These are phyloP conservation scores for Trichogramma evanescens DNA, from an alignment of 2,888 invertebrate species.

Conservation along the genomic window DNA sequence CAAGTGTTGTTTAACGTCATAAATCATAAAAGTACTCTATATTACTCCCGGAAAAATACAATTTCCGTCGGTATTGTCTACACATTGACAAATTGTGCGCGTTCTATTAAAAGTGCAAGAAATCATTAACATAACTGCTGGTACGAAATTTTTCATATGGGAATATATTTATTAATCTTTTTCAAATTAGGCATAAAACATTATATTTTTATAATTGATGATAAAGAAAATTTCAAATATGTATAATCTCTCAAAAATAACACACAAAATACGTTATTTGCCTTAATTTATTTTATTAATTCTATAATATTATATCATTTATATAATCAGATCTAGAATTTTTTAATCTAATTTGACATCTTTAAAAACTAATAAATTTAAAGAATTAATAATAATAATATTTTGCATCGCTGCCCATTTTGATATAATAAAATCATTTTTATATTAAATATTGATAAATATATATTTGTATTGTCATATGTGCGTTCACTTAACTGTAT, in stretches of 20 bases:
- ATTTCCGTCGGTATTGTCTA: too few relatives aligned
- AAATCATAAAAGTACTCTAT: too few relatives aligned
- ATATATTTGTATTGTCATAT: neutral
- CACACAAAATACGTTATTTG: constrained; percentile 18
- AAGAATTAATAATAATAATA: constrained; percentile 27
- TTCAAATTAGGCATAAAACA: too few relatives aligned
- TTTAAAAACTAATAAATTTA: constrained; percentile 9
- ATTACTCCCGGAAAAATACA: too few relatives aligned
- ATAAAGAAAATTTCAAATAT: constrained; percentile 2
- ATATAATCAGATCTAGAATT: constrained; percentile 38
- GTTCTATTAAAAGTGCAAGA: too few relatives aligned
- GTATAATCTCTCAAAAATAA: constrained; percentile 19
- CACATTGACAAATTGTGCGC: too few relatives aligned
- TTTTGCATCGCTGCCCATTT: constrained; percentile 27
- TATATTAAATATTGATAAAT: neutral
- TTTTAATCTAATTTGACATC: constrained; percentile 22
- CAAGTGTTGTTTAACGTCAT: too few relatives aligned
- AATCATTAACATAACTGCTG: too few relatives aligned
- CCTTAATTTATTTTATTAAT: constrained; percentile 1
- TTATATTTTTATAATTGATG: neutral
- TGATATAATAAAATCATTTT: constrained; percentile 7
- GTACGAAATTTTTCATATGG: too few relatives aligned
- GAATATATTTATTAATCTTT: too few relatives aligned
- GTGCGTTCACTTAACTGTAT: too few relatives aligned
- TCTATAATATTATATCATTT: constrained; percentile 16